These are phyloP conservation scores for Eonycteris spelaea DNA, from an alignment of 2,113 vertebrate species.

Conservation along the genomic window DNA sequence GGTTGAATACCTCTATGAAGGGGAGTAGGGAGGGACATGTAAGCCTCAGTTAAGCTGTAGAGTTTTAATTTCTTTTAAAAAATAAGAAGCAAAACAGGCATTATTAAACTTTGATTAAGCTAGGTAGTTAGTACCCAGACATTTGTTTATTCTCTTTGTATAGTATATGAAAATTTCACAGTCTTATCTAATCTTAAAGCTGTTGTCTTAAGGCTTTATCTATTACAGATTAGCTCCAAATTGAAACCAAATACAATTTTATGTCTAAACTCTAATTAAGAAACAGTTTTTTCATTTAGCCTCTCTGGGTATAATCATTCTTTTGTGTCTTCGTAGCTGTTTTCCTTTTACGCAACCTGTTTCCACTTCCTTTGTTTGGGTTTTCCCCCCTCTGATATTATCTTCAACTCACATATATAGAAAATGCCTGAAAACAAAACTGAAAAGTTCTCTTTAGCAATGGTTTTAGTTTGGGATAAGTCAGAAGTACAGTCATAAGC, in stretches of 20 bases:
- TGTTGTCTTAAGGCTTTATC: constrained; percentile 10
- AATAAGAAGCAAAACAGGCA: background rate
- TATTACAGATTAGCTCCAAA: background rate
- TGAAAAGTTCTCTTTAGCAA: constrained; percentile 46
- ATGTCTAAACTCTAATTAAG: constrained; percentile 32
- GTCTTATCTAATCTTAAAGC: constrained; percentile 1
- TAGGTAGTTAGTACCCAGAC: background rate
- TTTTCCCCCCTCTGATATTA: constrained; percentile 26
- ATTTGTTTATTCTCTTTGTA: constrained; percentile 17
- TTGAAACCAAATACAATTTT: constrained; percentile 21
- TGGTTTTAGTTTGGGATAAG: constrained; percentile 31
- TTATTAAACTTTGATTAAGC: constrained; percentile 25
- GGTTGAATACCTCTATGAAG: background rate
- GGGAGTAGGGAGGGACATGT: background rate
- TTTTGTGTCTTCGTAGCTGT: constrained; percentile 37
- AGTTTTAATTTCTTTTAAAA: constrained; percentile 14
- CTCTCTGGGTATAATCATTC: constrained; percentile 30
- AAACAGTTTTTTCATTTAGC: constrained; percentile 23
- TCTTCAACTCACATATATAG: constrained; percentile 14
- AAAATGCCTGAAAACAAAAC: constrained; percentile 55
- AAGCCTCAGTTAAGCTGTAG: background rate
- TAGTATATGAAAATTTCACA: constrained; percentile 20
- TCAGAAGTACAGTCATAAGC: background rate
- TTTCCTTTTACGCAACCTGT: constrained; percentile 13
- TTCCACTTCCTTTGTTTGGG: constrained; percentile 54